Conservation (phyloP, 2,888 invertebrate species). For the Acanthosepion esculentum region DNA sequence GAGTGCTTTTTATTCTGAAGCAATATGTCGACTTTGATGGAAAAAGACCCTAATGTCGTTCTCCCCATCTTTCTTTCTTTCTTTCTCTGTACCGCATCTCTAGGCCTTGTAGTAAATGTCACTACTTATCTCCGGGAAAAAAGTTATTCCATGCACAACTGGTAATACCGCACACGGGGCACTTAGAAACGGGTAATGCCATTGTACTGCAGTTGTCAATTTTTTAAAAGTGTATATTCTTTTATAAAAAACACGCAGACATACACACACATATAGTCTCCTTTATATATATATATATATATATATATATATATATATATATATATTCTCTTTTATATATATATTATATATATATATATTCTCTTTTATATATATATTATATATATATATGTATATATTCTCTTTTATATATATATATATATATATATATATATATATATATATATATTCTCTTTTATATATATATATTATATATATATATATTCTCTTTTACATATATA, state of each 20-base stretch:
- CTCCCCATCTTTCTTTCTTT: not conserved
- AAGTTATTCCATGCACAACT: not conserved
- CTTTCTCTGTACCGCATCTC: not conserved
- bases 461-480: not conserved
- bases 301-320: too few species aligned
- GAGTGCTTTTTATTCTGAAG: constrained; percentile 11
- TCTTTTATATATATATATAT: too few species aligned
- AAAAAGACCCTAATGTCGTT: not conserved
- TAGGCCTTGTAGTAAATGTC: not conserved
- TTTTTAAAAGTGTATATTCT: not conserved
- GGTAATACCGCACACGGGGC: not conserved
- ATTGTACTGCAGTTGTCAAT: not conserved
- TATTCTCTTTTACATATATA: too few species aligned
- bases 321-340: too few species aligned
- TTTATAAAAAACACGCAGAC: not conserved
- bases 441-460: too few species aligned
- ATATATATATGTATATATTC: too few species aligned
- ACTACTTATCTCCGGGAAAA: not conserved
- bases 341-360: too few species aligned
- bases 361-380: too few species aligned
- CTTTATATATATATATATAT: too few species aligned
- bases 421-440: too few species aligned
- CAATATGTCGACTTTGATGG: constrained; percentile 33
- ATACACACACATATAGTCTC: too few species aligned
- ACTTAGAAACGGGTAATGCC: not conserved